A percentile compares a stretch with the other conserved stretches of the same genome.
Evolutionary conservation across 2,113 vertebrate species (phyloP).

Genomic region (Coptodon rendalli): DNA sequence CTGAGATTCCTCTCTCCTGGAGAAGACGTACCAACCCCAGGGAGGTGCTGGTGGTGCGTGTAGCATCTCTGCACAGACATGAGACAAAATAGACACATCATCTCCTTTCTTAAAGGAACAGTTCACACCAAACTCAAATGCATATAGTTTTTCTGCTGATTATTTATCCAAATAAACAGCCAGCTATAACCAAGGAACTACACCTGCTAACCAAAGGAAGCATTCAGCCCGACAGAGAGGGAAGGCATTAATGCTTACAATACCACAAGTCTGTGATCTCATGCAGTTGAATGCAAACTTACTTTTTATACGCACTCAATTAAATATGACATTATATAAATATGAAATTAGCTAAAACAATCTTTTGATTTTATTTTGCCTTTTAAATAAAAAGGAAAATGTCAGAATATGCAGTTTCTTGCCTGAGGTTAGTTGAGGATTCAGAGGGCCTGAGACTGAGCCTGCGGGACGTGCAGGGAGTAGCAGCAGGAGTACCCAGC

Average conservation of each 20-base stretch:
- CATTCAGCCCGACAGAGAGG: not conserved
- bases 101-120: not conserved
- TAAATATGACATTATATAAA: not conserved
- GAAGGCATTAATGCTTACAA: not conserved
- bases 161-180: not conserved
- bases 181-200: not conserved
- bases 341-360: not conserved
- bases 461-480: conserved; percentile 86
- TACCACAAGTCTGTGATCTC: not conserved
- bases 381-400: not conserved
- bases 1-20: conserved; percentile 94
- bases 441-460: conserved; percentile 90
- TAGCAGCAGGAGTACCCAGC: conserved; percentile 82
- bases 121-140: not conserved
- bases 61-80: conserved; percentile 78
- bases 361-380: not conserved
- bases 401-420: not conserved
- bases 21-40: conserved; percentile 92
- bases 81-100: not conserved
- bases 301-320: not conserved
- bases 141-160: not conserved
- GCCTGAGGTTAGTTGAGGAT: conserved; percentile 90
- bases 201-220: not conserved
- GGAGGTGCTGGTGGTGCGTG: conserved; percentile 95
- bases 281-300: not conserved